These are phyloP conservation scores for Dipodomys merriami DNA, from an alignment of 2,113 vertebrate species.

Conservation along the genomic window DNA sequence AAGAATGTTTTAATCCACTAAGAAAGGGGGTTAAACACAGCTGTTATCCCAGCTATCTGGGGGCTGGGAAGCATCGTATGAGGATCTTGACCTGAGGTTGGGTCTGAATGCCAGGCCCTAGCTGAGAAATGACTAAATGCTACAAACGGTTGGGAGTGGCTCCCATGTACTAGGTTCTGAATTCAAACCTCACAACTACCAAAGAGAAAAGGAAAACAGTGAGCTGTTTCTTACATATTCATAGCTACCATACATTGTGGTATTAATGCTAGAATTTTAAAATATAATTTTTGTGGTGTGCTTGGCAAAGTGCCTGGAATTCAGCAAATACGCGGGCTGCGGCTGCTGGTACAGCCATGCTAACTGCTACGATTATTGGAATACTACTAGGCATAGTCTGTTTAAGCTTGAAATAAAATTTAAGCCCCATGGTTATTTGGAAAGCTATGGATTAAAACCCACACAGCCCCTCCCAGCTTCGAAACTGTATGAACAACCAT, in stretches of 20 bases:
- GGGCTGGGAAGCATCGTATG: too few relatives aligned
- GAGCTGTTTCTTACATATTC: not conserved
- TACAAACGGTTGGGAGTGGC: too few relatives aligned
- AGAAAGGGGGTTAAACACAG: not conserved
- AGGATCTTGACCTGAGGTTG: too few relatives aligned
- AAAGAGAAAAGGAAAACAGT: not conserved
- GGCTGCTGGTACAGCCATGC: not conserved
- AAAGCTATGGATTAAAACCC: not conserved
- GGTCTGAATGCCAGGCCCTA: too few relatives aligned
- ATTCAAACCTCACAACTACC: too few relatives aligned
- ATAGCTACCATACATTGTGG: not conserved
- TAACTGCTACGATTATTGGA: not conserved
- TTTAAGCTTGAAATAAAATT: conserved; percentile 12
- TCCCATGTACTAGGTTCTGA: too few relatives aligned
- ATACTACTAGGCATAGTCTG: not conserved
- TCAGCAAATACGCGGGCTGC: not conserved
- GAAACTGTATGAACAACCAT: not conserved
- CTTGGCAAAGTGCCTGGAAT: not conserved
- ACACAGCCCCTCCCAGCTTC: not conserved
- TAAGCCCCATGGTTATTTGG: not conserved
- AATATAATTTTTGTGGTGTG: not conserved
- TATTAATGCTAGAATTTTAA: not conserved
- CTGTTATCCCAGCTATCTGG: too few relatives aligned
- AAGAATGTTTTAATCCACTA: not conserved
- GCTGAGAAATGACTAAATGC: too few relatives aligned